Percentiles rank a stretch among this genome's conserved stretches.
phyloP scores from a whole-genome alignment of 2,113 vertebrate species.

The Smithornis capensis region DNA sequence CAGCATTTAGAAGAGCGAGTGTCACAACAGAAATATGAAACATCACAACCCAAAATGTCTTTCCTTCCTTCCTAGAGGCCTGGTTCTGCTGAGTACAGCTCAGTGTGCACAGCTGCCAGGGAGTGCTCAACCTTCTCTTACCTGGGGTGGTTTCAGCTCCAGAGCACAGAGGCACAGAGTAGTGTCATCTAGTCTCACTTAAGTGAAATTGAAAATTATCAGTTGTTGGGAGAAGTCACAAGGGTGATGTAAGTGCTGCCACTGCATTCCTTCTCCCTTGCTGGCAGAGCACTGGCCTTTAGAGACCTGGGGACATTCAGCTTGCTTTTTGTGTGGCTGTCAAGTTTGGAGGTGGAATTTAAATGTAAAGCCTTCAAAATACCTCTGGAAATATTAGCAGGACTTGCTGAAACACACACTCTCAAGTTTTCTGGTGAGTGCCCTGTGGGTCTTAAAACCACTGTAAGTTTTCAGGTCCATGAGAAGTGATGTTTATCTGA shows the following conservation, averaged over 20 bases:
- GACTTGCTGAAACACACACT: not conserved
- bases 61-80: not conserved
- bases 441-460: not conserved
- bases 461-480: not conserved
- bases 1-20: not conserved
- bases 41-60: not conserved
- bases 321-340: not conserved
- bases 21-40: not conserved
- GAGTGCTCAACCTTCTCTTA: not conserved
- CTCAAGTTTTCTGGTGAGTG: not conserved
- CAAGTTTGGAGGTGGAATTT: not conserved
- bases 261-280: not conserved
- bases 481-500: not conserved
- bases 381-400: not conserved
- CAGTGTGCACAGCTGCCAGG: not conserved
- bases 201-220: not conserved
- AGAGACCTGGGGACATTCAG: not conserved
- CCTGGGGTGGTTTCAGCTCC: not conserved
- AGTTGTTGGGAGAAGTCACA: not conserved
- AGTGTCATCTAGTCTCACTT: not conserved
- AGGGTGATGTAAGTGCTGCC: not conserved
- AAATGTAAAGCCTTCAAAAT: not conserved
- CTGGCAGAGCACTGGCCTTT: not conserved
- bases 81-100: not conserved
- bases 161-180: not conserved